Conservation (phyloP, 1,140 invertebrate genomes). For the Vanessa tameamea region DNA sequence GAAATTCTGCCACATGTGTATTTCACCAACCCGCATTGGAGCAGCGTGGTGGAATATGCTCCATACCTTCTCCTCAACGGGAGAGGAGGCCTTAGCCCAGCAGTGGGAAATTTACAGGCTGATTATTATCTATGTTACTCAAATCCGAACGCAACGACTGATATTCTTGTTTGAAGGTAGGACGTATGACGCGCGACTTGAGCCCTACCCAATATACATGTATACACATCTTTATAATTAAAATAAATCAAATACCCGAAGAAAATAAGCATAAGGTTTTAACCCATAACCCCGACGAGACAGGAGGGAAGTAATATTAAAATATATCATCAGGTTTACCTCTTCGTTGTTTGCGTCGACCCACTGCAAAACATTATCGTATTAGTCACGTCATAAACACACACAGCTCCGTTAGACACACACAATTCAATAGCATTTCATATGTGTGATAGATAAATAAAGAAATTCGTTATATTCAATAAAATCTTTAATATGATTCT, state of each 20-base stretch:
- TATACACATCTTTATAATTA: neutral
- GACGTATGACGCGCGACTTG: too few relatives aligned
- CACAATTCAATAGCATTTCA: conserved; percentile 66
- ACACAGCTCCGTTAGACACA: conserved; percentile 37
- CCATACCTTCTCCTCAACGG: too few relatives aligned
- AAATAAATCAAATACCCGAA: conserved; percentile 30
- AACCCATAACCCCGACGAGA: conserved; percentile 21
- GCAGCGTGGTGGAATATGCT: too few relatives aligned
- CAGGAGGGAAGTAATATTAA: neutral
- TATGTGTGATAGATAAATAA: conserved; percentile 43
- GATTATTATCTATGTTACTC: too few relatives aligned
- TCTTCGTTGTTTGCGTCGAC: conserved; percentile 84
- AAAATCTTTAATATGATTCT: conserved; percentile 31
- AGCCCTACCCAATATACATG: neutral
- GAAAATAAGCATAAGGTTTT: conserved; percentile 6
- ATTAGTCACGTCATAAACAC: conserved; percentile 68
- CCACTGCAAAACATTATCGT: conserved; percentile 82
- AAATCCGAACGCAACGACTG: too few relatives aligned
- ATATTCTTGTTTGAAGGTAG: too few relatives aligned
- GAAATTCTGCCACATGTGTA: too few relatives aligned
- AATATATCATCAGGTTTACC: conserved; percentile 68
- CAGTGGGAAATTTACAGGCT: too few relatives aligned
- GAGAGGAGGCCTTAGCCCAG: too few relatives aligned
- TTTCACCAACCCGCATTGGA: too few relatives aligned
- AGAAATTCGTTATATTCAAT: conserved; percentile 31